Evolutionary conservation across 2,113 vertebrate genomes (phyloP).

Genomic region (Gobio gobio): DNA sequence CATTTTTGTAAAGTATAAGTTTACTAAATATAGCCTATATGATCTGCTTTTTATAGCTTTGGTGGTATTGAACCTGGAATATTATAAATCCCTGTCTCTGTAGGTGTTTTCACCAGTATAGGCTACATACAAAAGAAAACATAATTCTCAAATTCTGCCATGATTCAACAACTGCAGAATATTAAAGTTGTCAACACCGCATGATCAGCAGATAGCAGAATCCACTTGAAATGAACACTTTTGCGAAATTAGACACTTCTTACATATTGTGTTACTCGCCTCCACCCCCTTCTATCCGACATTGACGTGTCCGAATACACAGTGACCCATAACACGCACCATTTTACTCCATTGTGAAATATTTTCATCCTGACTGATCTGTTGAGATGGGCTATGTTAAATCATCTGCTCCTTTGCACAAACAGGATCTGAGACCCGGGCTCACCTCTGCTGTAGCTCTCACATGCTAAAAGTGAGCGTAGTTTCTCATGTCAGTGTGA

Average conservation of each 20-base stretch:
- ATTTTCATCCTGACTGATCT: not conserved
- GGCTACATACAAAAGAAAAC: not conserved
- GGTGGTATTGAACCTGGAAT: not conserved
- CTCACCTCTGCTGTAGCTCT: not conserved
- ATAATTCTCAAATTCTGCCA: not conserved
- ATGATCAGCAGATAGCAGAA: not conserved
- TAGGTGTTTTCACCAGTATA: not conserved
- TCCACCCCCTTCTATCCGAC: not conserved
- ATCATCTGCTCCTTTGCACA: conserved; percentile 3
- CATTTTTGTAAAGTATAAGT: no score
- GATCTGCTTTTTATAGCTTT: not conserved
- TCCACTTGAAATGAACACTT: not conserved
- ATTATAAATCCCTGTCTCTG: not conserved
- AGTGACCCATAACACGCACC: not conserved
- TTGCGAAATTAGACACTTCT: conserved; percentile 15
- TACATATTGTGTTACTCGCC: not conserved
- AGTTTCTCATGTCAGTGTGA: not conserved
- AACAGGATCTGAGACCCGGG: not conserved
- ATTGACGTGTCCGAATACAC: not conserved
- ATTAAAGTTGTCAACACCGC: not conserved
- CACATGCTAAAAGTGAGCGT: not conserved
- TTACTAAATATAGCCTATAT: no score
- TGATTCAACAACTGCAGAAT: not conserved
- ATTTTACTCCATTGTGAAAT: conserved; percentile 24
- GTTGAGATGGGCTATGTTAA: not conserved